Evolutionary conservation across 1,140 invertebrate genomes (phyloP).

Genomic region (Drosophila pseudoobscura): DNA sequence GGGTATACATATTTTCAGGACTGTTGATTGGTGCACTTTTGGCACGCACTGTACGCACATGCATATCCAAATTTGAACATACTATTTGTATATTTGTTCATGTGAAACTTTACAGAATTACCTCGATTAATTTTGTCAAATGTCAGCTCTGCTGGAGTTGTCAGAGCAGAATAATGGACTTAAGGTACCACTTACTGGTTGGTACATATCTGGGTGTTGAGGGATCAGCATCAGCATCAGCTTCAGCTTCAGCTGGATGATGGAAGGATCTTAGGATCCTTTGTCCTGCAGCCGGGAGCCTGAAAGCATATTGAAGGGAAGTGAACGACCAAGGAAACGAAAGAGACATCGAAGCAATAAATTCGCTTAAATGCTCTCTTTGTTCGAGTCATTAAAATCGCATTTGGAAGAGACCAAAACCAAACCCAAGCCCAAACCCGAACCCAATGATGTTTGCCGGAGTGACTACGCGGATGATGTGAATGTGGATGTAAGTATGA

Average conservation of each 20-base stretch:
- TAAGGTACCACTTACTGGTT: no score
- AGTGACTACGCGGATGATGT: constrained; percentile 17
- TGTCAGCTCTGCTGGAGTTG: not conserved
- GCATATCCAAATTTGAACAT: not conserved
- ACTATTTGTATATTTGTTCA: constrained; percentile 10
- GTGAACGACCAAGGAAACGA: constrained; percentile 10
- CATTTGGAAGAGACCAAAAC: constrained; percentile 54
- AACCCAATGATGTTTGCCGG: constrained; percentile 6
- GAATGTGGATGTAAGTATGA: no score
- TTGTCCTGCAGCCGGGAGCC: not conserved
- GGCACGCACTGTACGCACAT: constrained; percentile 7
- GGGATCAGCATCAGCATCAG: not conserved
- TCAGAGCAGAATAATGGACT: constrained; percentile 11
- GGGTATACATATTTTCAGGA: no score
- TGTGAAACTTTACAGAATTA: constrained; percentile 11
- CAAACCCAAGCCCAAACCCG: constrained; percentile 15
- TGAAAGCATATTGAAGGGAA: not conserved
- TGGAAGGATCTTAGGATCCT: constrained; percentile 5
- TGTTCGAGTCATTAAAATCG: constrained; percentile 80
- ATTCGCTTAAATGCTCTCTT: constrained; percentile 74
- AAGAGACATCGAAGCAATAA: constrained; percentile 62
- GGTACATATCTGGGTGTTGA: constrained; percentile 1
- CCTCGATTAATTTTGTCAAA: constrained; percentile 36
- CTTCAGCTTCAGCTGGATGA: constrained; percentile 11
- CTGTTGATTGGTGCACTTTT: not conserved